These are phyloP conservation scores for Salvelinus fontinalis DNA, from an alignment of 2,113 vertebrate genomes.

Conservation along the genomic window DNA sequence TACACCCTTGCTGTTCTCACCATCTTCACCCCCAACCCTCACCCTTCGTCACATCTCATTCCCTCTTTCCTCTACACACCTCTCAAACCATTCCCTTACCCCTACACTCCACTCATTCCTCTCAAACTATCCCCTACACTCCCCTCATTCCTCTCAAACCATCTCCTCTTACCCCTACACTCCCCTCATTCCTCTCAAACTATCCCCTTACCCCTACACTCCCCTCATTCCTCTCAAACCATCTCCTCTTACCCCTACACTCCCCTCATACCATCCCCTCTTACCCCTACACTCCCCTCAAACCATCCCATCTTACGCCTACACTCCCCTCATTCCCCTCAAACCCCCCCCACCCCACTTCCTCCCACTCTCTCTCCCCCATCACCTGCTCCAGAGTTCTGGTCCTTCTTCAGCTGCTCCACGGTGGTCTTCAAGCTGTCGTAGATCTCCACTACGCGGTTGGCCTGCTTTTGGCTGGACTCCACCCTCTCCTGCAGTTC, in stretches of 20 bases:
- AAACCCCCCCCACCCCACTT: too few relatives aligned
- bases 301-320: too few relatives aligned
- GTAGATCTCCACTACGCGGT: conserved; percentile 84
- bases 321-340: too few relatives aligned
- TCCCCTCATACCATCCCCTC: not conserved
- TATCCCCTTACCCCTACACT: too few relatives aligned
- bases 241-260: not conserved
- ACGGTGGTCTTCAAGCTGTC: conserved; percentile 79
- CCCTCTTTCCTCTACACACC: too few relatives aligned
- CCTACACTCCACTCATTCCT: not conserved
- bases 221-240: not conserved
- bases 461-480: conserved; percentile 85
- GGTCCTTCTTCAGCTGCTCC: conserved; percentile 67
- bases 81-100: not conserved
- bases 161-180: too few relatives aligned
- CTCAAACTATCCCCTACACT: not conserved
- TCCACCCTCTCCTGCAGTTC: conserved; percentile 92
- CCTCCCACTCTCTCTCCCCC: not conserved
- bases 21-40: too few relatives aligned
- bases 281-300: too few relatives aligned
- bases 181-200: not conserved
- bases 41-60: too few relatives aligned
- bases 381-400: conserved; percentile 62
- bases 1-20: not conserved
- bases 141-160: too few relatives aligned